phyloP scores from a whole-genome alignment of 2,888 invertebrate species.

The Nymphalis polychloros region DNA sequence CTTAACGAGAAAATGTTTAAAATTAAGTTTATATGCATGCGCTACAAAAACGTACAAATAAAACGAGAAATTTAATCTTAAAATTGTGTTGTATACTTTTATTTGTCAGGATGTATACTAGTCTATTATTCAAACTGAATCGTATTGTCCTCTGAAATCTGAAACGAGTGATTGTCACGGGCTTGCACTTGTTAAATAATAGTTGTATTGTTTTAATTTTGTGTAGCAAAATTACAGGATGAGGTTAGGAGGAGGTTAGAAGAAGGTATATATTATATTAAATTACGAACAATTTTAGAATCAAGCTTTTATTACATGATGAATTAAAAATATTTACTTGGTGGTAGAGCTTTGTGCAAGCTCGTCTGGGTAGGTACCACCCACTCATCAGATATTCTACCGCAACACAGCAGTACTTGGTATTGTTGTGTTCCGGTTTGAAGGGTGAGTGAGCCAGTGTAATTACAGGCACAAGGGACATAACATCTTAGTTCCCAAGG shows the following conservation, averaged over 20 bases:
- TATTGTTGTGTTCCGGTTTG: too few species aligned
- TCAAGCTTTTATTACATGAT: too few species aligned
- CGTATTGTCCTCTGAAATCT: slow-evolving; percentile 26
- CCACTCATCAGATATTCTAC: too few species aligned
- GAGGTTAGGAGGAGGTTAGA: not conserved
- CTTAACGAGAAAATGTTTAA: too few species aligned
- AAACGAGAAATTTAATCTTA: not conserved
- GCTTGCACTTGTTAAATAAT: slow-evolving; percentile 19
- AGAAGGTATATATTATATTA: not conserved
- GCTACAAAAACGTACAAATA: too few species aligned
- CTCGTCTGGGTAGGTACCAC: too few species aligned
- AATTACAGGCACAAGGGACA: too few species aligned
- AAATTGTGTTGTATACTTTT: not conserved
- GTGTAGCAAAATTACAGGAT: not conserved
- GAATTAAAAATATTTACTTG: too few species aligned
- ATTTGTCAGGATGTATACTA: slow-evolving; percentile 9
- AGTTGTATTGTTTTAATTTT: slow-evolving; percentile 19
- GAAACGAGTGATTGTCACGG: slow-evolving; percentile 29
- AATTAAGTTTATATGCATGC: not conserved
- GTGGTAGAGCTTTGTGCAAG: too few species aligned
- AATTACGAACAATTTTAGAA: not conserved
- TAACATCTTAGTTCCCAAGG: too few species aligned
- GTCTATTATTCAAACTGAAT: slow-evolving; percentile 17
- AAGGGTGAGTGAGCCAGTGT: too few species aligned
- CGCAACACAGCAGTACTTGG: too few species aligned